Evolutionary conservation across 2,888 invertebrate species (phyloP), one percentile per base, ranked within the genome.

Genomic region (Lasius fuliginosus): DNA sequence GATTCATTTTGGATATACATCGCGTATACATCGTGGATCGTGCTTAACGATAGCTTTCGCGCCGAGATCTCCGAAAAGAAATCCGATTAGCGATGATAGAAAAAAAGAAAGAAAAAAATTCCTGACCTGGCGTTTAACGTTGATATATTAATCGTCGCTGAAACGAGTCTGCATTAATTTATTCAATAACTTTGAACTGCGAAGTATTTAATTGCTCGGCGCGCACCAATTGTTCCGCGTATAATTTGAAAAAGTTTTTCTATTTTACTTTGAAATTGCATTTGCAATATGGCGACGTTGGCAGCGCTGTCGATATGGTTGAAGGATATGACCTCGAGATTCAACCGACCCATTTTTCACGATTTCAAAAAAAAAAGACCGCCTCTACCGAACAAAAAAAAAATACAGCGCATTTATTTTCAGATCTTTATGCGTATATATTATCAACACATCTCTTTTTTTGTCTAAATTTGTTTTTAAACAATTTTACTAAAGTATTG

Each of bases 21-120:
- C 82, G 79, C 85, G 30, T 83, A 76, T 75, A 65, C 12, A 64
- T 40, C 40, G 73, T 73, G 73, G 83, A 83, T 88, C 87, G 89
- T 85, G 90, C 89, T 88, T 87, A 89, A 90, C 90, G 88, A 90
- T 88, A 71, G 62, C 68, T 88, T 86, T 89, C 85, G 82, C 67
- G 75, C 58, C 62, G 60, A 83, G 84, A 86, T 85, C 56, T 30
- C 18, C 69, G 74, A 60, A 77, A 86, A 86, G 85, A 85, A 83
- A 73, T 79, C 82, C 62, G 49, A 33, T 12, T 68, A 36, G 36
- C n/a, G 36, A n/a, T 49, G 67, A 83, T 68, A 69, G 69, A 68
- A 53, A 82, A 85, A 49, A 12, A 11, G 30, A 56, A 9, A 27
- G n/a, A n/a, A 60, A 60, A 69, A 40, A 88, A 87, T 5, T 5